A percentile compares a stretch with the other conserved stretches of the same genome.
Conservation (phyloP, 2,113 vertebrate genomes). For the Pedionomus torquatus region DNA sequence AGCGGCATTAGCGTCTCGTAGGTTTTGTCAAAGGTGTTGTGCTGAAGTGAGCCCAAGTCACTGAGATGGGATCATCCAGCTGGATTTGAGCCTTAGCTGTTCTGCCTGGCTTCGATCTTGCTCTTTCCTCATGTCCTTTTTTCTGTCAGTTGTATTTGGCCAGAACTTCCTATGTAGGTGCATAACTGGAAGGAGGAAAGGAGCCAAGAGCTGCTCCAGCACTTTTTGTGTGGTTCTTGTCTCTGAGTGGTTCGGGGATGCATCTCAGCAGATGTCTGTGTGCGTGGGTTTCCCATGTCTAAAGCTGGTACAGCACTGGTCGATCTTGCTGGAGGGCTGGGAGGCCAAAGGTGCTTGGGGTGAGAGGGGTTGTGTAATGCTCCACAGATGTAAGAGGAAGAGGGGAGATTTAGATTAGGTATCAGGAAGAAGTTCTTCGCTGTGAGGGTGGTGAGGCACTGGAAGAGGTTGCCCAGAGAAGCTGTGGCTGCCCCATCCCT, state of each 20-base stretch:
- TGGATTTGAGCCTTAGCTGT: background rate
- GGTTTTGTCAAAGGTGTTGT: background rate
- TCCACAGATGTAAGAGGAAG: too few species aligned
- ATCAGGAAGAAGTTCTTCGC: too few species aligned
- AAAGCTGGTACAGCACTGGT: background rate
- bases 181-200: background rate
- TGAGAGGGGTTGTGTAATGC: too few species aligned
- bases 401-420: too few species aligned
- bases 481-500: too few species aligned
- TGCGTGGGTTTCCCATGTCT: background rate
- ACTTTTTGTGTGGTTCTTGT: background rate
- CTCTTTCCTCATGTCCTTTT: background rate
- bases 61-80: background rate
- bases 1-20: fast-evolving
- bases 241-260: fast-evolving
- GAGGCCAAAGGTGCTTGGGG: background rate
- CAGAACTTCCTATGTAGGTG: background rate
- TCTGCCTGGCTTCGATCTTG: background rate
- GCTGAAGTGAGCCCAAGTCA: background rate
- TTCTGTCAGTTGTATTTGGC: background rate
- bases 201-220: background rate
- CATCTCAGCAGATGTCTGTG: background rate
- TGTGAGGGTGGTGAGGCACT: too few species aligned
- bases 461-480: too few species aligned
- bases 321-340: background rate